These are phyloP conservation scores for Chrysomallon squamiferum DNA, from an alignment of 1,140 invertebrate species.

Conservation along the genomic window DNA sequence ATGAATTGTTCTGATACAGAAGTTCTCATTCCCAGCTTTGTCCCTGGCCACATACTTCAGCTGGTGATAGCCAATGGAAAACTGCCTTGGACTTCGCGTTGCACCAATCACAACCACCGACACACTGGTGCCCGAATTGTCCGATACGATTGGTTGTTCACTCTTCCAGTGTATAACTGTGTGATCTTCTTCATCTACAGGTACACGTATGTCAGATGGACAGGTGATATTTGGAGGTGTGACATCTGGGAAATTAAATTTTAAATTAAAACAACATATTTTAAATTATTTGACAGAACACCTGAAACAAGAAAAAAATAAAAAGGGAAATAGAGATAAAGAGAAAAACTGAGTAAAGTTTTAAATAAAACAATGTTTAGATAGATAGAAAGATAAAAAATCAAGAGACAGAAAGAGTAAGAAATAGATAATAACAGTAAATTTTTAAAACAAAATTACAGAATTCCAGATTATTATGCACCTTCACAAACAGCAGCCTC, in stretches of 20 bases:
- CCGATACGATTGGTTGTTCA: conserved; percentile 7
- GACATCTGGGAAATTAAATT: conserved; percentile 20
- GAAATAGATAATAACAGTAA: too few species aligned
- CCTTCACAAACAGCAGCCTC: background rate
- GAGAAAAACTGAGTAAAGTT: too few species aligned
- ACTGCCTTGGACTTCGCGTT: conserved; percentile 9
- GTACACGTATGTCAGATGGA: conserved; percentile 16
- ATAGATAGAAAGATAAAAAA: too few species aligned
- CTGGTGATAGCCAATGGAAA: conserved; percentile 22
- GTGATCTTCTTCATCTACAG: conserved; percentile 9
- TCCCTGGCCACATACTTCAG: conserved; percentile 25
- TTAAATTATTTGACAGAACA: too few species aligned
- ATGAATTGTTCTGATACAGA: conserved; percentile 14
- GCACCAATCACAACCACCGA: conserved; percentile 1
- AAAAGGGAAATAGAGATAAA: too few species aligned
- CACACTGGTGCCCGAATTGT: conserved; percentile 25
- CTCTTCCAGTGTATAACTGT: conserved; percentile 21
- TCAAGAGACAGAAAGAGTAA: too few species aligned
- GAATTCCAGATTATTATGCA: background rate
- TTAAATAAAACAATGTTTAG: too few species aligned
- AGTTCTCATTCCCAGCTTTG: conserved; percentile 16
- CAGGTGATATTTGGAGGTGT: conserved; percentile 22
- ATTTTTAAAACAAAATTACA: too few species aligned
- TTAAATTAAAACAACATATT: too few species aligned
- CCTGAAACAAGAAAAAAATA: too few species aligned